Evolutionary conservation across 2,888 invertebrate genomes (phyloP).

Genomic region (Drosophila quinaria): DNA sequence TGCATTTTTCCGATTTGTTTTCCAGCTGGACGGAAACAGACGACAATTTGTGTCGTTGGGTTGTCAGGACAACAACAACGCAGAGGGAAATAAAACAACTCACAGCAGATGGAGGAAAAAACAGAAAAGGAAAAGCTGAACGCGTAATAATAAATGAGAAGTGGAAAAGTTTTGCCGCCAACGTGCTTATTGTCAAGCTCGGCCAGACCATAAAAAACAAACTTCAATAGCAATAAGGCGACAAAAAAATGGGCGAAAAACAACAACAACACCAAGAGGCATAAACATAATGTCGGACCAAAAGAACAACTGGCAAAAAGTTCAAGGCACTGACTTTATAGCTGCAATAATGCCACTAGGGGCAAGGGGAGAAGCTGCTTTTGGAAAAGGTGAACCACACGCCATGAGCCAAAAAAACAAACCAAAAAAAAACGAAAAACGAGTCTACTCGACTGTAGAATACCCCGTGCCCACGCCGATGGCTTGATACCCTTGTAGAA

Average conservation of each 20-base stretch:
- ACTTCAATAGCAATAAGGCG: slow-evolving; percentile 82
- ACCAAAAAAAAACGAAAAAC: slow-evolving; percentile 54
- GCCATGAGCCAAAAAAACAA: slow-evolving; percentile 44
- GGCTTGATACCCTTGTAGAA: no score
- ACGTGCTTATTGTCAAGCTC: slow-evolving; percentile 82
- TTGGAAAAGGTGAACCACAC: slow-evolving; percentile 67
- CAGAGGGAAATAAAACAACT: slow-evolving; percentile 34
- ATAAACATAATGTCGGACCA: slow-evolving; percentile 47
- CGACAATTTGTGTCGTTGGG: slow-evolving; percentile 67
- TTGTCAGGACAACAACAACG: slow-evolving; percentile 65
- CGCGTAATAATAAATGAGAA: slow-evolving; percentile 81
- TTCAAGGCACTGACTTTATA: slow-evolving; percentile 82
- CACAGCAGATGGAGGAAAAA: slow-evolving; percentile 2
- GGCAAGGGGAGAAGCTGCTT: slow-evolving; percentile 5
- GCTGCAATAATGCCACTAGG: slow-evolving; percentile 73
- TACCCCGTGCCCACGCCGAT: no score
- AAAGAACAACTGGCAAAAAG: slow-evolving; percentile 70
- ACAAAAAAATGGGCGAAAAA: slow-evolving; percentile 62
- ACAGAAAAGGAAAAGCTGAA: slow-evolving; percentile 37
- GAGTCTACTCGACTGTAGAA: no score
- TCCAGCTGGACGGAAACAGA: slow-evolving; percentile 38
- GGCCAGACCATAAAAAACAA: slow-evolving; percentile 79
- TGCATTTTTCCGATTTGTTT: slow-evolving; percentile 55
- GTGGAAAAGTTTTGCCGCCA: slow-evolving; percentile 79
- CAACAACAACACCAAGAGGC: slow-evolving; percentile 24